Conservation (phyloP, 2,113 vertebrate species). For the Lanius collurio region DNA sequence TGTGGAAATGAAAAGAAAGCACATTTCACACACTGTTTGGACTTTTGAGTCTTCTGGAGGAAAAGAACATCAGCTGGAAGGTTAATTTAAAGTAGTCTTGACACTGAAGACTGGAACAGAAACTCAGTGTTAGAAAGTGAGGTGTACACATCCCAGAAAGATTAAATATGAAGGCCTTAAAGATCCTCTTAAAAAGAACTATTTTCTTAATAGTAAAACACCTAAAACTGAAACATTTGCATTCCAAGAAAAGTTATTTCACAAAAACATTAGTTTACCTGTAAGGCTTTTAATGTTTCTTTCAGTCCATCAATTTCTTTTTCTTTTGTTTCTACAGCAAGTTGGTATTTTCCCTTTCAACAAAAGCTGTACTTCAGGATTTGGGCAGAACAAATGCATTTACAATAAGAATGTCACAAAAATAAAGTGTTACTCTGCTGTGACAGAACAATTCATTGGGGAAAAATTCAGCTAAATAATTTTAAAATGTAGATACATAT, state of each 20-base stretch:
- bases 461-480: background rate
- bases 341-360: constrained; percentile 85
- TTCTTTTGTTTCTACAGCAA: constrained; percentile 87
- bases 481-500: background rate
- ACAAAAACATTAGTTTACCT: constrained; percentile 78
- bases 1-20: background rate
- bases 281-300: constrained; percentile 87
- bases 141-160: background rate
- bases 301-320: constrained; percentile 91
- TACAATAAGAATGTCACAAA: background rate
- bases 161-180: background rate
- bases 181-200: background rate
- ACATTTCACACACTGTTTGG: background rate
- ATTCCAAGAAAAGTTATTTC: background rate
- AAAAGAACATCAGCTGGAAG: background rate
- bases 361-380: constrained; percentile 46
- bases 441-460: background rate
- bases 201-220: background rate
- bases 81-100: background rate
- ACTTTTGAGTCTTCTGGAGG: background rate
- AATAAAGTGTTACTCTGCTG: background rate
- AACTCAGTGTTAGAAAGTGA: background rate
- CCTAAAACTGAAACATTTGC: background rate
- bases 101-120: background rate
- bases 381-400: background rate